Base-by-base conservation (phyloP, 2,888 invertebrate genomes). In the Clepsis dumicolana region DNA sequence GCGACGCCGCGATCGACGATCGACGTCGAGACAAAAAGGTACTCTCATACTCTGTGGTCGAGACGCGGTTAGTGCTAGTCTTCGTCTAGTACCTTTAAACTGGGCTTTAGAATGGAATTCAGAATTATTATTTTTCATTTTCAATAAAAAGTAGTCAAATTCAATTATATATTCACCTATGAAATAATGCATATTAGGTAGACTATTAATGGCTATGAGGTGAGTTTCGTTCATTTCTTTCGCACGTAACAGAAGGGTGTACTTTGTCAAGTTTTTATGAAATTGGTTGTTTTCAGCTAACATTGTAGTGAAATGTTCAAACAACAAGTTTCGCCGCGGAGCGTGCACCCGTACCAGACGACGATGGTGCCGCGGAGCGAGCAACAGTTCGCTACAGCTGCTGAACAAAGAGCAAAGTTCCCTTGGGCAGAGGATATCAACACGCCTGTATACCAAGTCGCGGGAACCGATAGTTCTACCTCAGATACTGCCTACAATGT, bases 401-500 rank as follows among this genome's bases (percentile, higher is more conserved):
- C 89, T 14, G 89, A 92, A 84, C 91, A 93, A 83, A 87, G 94
- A 74, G 84, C 87, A 1, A 93, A 94, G 79, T 94, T 84, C 75
- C 94, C 94, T 54, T 94, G 94, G 94, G 84, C 86, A 53, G 94
- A 93, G 59, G 90, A 91, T 73, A 84, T 86, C 50, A 89, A 87
- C 71, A 74, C 87, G 4, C 87, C 89, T 21, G 83, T 89, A 10
- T 91, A 91, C 73, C 93, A 92, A 73, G 86, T 89, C 38, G 80
- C 91, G 41, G 92, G 90, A 7, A 93, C 94, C 1, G 94, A 94
- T 62, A 94, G 94, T 74, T 94, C 94, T n/a, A 88, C 89, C 18
- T 94, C 94, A 0, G 94, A 94, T 67, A 90, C 87, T 77, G 90
- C 89, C 10, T 94, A 94, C 73, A 89, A 94, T 77, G 94, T 93